Percentiles rank a stretch among this genome's conserved stretches.
Evolutionary conservation across 1,140 invertebrate genomes (phyloP).

Genomic region (Amyelois transitella): DNA sequence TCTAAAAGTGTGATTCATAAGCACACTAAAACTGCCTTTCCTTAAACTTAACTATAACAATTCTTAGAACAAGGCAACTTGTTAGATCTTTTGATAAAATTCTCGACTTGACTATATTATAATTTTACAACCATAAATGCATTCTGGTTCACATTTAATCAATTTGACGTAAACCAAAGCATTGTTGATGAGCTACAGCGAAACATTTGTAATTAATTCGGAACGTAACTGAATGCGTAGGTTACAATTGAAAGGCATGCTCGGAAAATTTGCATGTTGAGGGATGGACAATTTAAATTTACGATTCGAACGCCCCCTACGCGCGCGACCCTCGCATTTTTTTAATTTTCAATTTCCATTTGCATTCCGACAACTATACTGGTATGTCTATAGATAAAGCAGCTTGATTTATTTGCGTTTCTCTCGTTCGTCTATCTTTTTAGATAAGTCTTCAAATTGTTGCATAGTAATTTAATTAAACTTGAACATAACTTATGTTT

Average conservation of each 20-base stretch:
- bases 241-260: constrained; percentile 49
- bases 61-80: not conserved
- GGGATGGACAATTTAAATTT: constrained; percentile 71
- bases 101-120: not conserved
- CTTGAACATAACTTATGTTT: not conserved
- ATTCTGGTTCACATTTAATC: not conserved
- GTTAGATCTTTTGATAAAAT: not conserved
- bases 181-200: not conserved
- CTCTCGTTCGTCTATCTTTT: not conserved
- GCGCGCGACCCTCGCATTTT: constrained; percentile 64
- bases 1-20: not conserved
- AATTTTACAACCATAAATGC: not conserved
- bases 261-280: constrained; percentile 66
- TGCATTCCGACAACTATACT: constrained; percentile 58
- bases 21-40: not conserved
- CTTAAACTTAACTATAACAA: not conserved
- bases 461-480: too few species aligned
- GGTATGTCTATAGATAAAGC: constrained; percentile 9
- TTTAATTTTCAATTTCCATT: constrained; percentile 73
- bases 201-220: constrained; percentile 19
- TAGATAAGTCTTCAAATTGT: too few species aligned
- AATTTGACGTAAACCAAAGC: constrained; percentile 2
- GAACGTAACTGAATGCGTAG: constrained; percentile 14
- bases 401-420: constrained; percentile 23
- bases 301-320: constrained; percentile 55